Conservation (phyloP, 2,113 vertebrate species). For the Cynocephalus volans region DNA sequence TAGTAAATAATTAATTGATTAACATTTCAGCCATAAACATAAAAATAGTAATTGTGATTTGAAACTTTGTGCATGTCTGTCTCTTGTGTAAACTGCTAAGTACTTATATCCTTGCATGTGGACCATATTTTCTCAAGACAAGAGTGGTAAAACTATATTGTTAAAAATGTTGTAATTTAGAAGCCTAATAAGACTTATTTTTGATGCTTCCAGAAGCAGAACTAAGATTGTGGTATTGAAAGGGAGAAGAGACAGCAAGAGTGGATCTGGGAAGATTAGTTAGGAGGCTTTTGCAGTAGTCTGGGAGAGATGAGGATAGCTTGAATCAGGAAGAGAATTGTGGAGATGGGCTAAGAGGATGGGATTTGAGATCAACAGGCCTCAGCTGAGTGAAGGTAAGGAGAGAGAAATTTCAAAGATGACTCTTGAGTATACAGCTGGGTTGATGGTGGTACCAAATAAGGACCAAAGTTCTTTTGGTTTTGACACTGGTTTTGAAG, state of each 20-base stretch:
- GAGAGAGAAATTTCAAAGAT: conserved; percentile 53
- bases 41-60: conserved; percentile 44
- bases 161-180: conserved; percentile 18
- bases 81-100: conserved; percentile 23
- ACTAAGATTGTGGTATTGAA: conserved; percentile 19
- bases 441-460: not conserved
- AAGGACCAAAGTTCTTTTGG: not conserved
- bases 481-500: conserved; percentile 17
- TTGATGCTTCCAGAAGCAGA: not conserved
- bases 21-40: conserved; percentile 31
- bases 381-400: not conserved
- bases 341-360: conserved; percentile 5
- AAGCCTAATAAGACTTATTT: conserved; percentile 30
- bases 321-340: conserved; percentile 18
- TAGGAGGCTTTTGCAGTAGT: not conserved
- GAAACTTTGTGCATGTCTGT: conserved; percentile 8
- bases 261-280: not conserved
- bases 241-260: not conserved
- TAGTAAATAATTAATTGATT: conserved; percentile 41
- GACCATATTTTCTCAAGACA: not conserved
- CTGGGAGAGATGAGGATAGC: not conserved
- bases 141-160: not conserved
- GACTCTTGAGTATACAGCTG: not conserved
- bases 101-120: not conserved
- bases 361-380: not conserved